Evolutionary conservation across 2,888 invertebrate species (phyloP), one percentile per base, ranked within the genome.

Genomic region (Lochmaea capreae): DNA sequence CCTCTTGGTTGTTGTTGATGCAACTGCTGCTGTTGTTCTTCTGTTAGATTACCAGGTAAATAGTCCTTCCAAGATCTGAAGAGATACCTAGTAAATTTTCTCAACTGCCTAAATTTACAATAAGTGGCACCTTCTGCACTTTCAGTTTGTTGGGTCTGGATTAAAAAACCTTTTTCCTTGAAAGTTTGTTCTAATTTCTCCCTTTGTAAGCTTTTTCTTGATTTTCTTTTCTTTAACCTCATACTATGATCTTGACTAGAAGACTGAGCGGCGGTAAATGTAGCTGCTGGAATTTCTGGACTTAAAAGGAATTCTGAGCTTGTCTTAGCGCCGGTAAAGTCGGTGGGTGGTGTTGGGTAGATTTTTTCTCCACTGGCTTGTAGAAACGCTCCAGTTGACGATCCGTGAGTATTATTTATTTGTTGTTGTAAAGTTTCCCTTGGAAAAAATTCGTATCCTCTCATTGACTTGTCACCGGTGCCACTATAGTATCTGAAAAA

Each of bases 51-150:
- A 0, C 95, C 95, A 0, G 96, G 96, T 52, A 97, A 89, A 85
- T 97, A 96, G 84, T 97, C 96, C 87, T 96, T 96, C 97, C 97
- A 97, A 84, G 96, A 96, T 81, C 97, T 90, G 83, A 97, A 96
- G 77, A 97, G 88, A 85, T 97, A 97, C 67, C 97, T 90, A 0
- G 97, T 97, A 84, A 97, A 97, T 86, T 97, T 97, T 78, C 96
- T 89, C 39, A 97, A 88, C 84, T 97, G 97, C 63, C 97, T 88
- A 85, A 97, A 97, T 86, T 97, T 97, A 86, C 97, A 97, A 83
- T 97, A 97, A 0, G 97, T 97, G 0, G 97, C 96, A 0, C 97
- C 97, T 84, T 97, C 97, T 0, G 97, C 96, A 0, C 96, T 96
- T 84, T 97, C 96, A 67, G 97, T 87, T 84, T 97, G 97, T 85